These are phyloP conservation scores for Lamprotornis superbus DNA, from an alignment of 2,113 vertebrate genomes.

Conservation along the genomic window DNA sequence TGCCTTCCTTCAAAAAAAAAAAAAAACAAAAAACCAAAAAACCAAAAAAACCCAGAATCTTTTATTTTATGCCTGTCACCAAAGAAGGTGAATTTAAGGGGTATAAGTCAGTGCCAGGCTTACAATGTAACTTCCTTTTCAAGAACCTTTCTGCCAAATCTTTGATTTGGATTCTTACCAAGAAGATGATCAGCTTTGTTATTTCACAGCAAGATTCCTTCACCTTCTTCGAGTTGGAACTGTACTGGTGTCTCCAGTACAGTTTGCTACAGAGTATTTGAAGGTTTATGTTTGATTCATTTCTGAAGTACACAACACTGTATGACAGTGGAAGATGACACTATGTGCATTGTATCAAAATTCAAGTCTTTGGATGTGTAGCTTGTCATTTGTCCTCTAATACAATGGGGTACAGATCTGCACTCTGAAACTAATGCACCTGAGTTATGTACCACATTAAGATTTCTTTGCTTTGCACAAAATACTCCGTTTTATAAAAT, in stretches of 20 bases:
- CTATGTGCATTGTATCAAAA: neutral
- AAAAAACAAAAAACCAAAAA: too few species aligned
- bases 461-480: neutral
- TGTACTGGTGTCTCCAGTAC: neutral
- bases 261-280: neutral
- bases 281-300: neutral
- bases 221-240: neutral
- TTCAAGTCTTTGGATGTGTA: neutral
- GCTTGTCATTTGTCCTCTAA: neutral
- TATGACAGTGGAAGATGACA: neutral
- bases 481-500: neutral
- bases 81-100: neutral
- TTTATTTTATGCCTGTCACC: neutral
- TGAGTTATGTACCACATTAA: neutral
- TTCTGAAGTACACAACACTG: accelerated
- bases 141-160: neutral
- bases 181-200: neutral
- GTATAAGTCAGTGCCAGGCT: neutral
- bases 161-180: neutral
- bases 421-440: neutral
- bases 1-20: neutral
- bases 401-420: neutral
- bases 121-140: neutral
- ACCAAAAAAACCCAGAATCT: neutral
- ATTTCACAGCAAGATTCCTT: neutral